A percentile compares a stretch with the other conserved stretches of the same genome.
These are phyloP conservation scores for Aromia moschata DNA, from an alignment of 2,888 invertebrate species.

Conservation along the genomic window DNA sequence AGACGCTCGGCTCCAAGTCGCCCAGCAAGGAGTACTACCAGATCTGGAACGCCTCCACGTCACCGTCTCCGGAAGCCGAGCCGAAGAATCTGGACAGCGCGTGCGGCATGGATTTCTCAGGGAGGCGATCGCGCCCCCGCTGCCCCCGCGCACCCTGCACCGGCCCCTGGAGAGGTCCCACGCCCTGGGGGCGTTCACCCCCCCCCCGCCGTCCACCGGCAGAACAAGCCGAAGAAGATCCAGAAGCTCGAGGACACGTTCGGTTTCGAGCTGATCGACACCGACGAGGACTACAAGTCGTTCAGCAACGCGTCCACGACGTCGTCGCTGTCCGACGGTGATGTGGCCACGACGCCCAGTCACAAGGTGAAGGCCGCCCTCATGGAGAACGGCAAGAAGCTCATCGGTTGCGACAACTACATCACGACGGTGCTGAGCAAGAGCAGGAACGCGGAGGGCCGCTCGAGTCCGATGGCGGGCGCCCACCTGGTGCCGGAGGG, in stretches of 20 bases:
- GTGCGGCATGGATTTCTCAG: constrained; percentile 39
- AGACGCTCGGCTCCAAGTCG: constrained; percentile 66
- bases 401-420: constrained; percentile 79
- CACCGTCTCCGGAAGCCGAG: constrained; percentile 50
- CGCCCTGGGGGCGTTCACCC: constrained; percentile 55
- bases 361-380: constrained; percentile 63
- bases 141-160: constrained; percentile 77
- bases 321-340: constrained; percentile 44
- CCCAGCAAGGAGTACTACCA: constrained; percentile 74
- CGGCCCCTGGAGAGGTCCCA: constrained; percentile 75
- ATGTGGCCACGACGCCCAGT: constrained; percentile 43
- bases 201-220: constrained; percentile 73
- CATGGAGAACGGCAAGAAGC: constrained; percentile 67
- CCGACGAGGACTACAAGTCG: constrained; percentile 71
- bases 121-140: constrained; percentile 62
- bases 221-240: constrained; percentile 75
- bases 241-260: constrained; percentile 80
- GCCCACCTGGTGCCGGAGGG: constrained; percentile 56
- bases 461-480: constrained; percentile 56
- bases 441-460: constrained; percentile 37
- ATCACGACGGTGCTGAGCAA: constrained; percentile 73
- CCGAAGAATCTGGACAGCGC: constrained; percentile 39
- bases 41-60: constrained; percentile 73
- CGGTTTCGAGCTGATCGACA: constrained; percentile 85
- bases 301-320: constrained; percentile 41